These are phyloP conservation scores for Poecilobothrus nobilitatus DNA, from an alignment of 2,888 invertebrate genomes.

Conservation along the genomic window DNA sequence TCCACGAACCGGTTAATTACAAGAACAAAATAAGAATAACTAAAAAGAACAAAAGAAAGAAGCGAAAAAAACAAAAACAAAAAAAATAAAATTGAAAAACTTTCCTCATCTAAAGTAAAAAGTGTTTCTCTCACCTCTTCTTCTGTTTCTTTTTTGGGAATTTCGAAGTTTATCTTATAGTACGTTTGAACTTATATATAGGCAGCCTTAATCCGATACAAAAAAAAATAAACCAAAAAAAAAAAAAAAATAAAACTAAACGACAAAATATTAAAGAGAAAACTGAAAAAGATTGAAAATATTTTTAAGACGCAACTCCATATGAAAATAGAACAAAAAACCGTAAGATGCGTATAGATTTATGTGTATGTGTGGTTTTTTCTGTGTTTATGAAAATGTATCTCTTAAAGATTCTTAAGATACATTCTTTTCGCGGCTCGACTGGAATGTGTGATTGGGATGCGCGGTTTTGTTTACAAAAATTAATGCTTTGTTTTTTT, in stretches of 20 bases:
- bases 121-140: not conserved
- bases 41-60: not conserved
- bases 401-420: not conserved
- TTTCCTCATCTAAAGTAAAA: too few species aligned
- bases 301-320: too few species aligned
- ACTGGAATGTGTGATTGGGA: not conserved
- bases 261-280: too few species aligned
- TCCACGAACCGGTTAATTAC: not conserved
- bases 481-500: not conserved
- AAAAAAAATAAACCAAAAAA: too few species aligned
- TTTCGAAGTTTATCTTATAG: too few species aligned
- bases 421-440: not conserved
- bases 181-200: too few species aligned
- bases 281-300: too few species aligned
- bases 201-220: too few species aligned
- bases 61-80: too few species aligned
- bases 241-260: too few species aligned
- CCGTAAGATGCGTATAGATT: not conserved
- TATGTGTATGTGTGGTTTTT: not conserved
- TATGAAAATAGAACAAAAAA: too few species aligned
- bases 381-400: not conserved
- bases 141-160: not conserved
- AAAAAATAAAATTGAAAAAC: too few species aligned
- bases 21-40: not conserved
- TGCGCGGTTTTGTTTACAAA: constrained; percentile 3